Base-by-base conservation (phyloP, 2,888 invertebrate species). In the Parnassius smintheus region DNA sequence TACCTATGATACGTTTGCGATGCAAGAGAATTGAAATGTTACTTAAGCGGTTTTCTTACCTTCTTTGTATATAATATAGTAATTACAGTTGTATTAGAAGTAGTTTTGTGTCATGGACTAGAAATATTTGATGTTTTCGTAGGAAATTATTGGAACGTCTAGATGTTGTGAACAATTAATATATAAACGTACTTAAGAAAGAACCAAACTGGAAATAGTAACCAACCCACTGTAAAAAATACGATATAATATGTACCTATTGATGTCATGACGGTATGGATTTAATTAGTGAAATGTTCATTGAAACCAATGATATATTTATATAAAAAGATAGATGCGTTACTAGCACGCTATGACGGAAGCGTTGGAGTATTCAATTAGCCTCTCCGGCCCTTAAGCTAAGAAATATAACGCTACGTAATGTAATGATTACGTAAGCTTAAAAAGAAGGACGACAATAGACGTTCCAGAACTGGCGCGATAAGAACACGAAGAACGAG, bases 21-120 rank as follows among this genome's bases (percentile, higher is more conserved):
- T 91, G 91, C 91, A 89, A 89, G 91, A 88, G 91, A 91, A 91
- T 91, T 91, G 91, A 91, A 85, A 82, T 80, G 77, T 83, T 84
- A 85, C 86, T 83, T 86, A 85, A 82, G 84, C 80, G 77, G 80
- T 67, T 70, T 76, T 7, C 75, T 74, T 78, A 78, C 76, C 79
- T 78, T 79, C 77, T 78, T 72, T 84, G 83, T 85, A 85, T 63
- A 80, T 82, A 79, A 66, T 67, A 73, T 61, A 63, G 52, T 35
- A 12, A 45, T 35, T 25, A 45, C 41, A 51, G 12, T 60, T 49
- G 49, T 13, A 9, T 49, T 12, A 49, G 49, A 49, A 35, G 35
- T 35, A 35, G 35, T 35, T 7, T n/a, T 13, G 13, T 49, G 41
- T 64, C n/a, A 41, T 65, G 54, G 63, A 59, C 41, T 42, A 54